A percentile compares a stretch with the other conserved stretches of the same genome.
Conservation (phyloP, 2,888 invertebrate genomes). For the Cryptosula pallasiana region DNA sequence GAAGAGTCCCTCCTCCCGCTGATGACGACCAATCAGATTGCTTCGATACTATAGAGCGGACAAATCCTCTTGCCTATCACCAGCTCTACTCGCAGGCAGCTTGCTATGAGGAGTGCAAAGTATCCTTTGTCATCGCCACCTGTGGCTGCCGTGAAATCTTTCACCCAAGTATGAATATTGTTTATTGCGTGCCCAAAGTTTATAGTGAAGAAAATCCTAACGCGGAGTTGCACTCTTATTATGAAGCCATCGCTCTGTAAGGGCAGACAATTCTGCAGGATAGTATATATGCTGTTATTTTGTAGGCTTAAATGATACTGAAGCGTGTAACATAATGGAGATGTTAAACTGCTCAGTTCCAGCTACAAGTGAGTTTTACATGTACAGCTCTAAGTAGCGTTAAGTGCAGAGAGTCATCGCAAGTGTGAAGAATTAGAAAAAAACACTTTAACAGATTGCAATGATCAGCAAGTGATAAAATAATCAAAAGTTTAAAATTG, state of each 20-base stretch:
- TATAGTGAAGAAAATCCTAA: background rate
- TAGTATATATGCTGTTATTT: background rate
- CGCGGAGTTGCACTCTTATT: background rate
- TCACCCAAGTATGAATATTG: background rate
- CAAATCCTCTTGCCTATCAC: conserved; percentile 8
- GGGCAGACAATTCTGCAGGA: background rate
- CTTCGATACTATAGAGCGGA: background rate
- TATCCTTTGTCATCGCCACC: background rate
- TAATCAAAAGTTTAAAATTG: no score
- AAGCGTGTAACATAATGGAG: background rate
- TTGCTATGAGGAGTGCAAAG: conserved; percentile 15
- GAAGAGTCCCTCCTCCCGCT: background rate
- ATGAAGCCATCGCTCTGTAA: no score
- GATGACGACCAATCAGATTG: conserved; percentile 4
- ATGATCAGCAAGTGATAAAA: no score
- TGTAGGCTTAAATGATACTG: background rate
- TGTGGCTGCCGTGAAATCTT: conserved; percentile 9
- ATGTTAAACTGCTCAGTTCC: background rate
- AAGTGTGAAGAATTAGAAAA: no score
- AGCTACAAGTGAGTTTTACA: background rate
- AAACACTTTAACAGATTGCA: no score
- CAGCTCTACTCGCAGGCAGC: background rate
- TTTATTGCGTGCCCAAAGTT: background rate
- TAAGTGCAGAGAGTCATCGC: no score
- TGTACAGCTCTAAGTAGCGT: no score